phyloP scores from a whole-genome alignment of 2,888 invertebrate genomes.

The Athalia rosae region DNA sequence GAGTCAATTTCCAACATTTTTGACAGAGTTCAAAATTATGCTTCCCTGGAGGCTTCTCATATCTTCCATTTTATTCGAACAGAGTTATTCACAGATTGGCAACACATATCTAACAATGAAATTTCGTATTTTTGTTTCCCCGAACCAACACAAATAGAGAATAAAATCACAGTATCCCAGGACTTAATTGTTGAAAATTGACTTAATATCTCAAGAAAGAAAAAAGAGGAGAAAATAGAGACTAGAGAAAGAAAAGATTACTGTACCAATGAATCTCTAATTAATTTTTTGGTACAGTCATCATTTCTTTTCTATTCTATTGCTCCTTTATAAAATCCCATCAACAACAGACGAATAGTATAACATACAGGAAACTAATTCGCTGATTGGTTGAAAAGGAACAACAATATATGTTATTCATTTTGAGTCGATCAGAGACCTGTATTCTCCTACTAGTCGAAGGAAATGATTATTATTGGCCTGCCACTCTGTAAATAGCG shows the following conservation, averaged over 20 bases:
- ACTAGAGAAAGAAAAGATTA: conserved; percentile 1
- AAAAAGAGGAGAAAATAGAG: background rate
- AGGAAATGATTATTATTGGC: conserved; percentile 24
- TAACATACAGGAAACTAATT: conserved; percentile 6
- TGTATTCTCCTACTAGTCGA: conserved; percentile 36
- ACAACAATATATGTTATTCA: conserved; percentile 13
- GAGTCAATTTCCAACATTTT: conserved; percentile 22
- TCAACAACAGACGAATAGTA: conserved; percentile 13
- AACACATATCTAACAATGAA: too few species aligned
- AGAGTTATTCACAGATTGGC: background rate
- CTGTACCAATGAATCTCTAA: conserved; percentile 13
- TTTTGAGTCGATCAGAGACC: conserved; percentile 31
- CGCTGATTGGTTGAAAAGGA: conserved; percentile 15
- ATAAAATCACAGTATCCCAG: too few species aligned
- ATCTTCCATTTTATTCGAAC: conserved; percentile 28
- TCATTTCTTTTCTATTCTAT: too few species aligned
- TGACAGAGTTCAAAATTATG: conserved; percentile 5
- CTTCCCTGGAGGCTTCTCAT: background rate
- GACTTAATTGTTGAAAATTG: conserved; percentile 13
- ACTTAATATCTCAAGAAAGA: conserved; percentile 14
- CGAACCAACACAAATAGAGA: too few species aligned
- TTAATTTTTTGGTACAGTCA: conserved; percentile 25
- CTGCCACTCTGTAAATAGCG: conserved; percentile 32
- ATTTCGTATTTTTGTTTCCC: too few species aligned
- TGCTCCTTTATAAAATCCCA: conserved; percentile 5